Evolutionary conservation across 2,113 vertebrate genomes (phyloP).

Genomic region (Myiagra hebetior): DNA sequence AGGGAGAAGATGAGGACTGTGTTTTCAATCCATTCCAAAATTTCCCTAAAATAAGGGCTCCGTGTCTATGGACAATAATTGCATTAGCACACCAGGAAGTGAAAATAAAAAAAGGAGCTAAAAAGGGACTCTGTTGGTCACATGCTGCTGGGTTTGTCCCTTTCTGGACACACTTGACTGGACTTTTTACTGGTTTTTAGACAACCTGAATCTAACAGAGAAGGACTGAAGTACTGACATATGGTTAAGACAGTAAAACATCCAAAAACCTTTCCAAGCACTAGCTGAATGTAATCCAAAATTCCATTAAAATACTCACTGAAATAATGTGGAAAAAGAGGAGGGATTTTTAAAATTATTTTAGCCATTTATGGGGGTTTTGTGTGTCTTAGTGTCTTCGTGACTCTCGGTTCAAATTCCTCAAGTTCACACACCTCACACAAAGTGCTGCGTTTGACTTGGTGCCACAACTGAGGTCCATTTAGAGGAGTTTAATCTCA

Average conservation of each 20-base stretch:
- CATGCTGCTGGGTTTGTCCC: neutral
- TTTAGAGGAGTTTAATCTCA: neutral
- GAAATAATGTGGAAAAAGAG: slow-evolving; percentile 26
- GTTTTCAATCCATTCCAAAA: neutral
- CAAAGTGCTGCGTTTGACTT: neutral
- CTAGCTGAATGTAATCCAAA: slow-evolving; percentile 51
- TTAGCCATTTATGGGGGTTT: neutral
- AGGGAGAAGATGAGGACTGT: neutral
- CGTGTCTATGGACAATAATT: neutral
- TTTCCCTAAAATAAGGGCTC: neutral
- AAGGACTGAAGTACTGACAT: slow-evolving; percentile 31
- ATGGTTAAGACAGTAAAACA: slow-evolving; percentile 52
- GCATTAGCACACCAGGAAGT: neutral
- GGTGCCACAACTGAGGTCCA: neutral
- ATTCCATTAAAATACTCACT: slow-evolving; percentile 26
- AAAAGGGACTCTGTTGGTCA: neutral
- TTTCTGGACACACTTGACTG: neutral
- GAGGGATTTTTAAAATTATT: neutral
- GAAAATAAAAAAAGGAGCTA: neutral
- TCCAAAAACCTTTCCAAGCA: slow-evolving; percentile 26
- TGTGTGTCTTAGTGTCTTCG: neutral
- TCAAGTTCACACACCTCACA: neutral
- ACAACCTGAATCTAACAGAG: neutral
- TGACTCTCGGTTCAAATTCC: neutral
- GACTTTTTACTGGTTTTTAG: neutral